Conservation (phyloP, 1,140 invertebrate genomes). For the Probaryconus sp. region DNA sequence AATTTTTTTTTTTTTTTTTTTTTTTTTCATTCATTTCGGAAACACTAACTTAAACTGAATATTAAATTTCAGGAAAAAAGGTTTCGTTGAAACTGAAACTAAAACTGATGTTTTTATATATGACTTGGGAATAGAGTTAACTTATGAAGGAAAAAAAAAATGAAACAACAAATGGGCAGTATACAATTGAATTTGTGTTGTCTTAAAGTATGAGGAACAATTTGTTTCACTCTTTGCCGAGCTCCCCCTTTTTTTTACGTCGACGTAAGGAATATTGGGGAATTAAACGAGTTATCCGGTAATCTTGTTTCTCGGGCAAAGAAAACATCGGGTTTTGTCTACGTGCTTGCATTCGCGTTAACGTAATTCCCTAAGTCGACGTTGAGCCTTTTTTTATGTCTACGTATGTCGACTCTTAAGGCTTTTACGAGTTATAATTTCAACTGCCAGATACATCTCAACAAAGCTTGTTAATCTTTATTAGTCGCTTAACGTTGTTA, state of each 20-base stretch:
- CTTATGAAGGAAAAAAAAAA: background rate
- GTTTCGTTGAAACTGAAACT: too few species aligned
- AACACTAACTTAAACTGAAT: too few species aligned
- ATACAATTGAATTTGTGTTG: conserved; percentile 26
- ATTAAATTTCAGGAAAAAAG: too few species aligned
- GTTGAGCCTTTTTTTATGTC: conserved; percentile 9
- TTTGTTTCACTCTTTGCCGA: conserved; percentile 13
- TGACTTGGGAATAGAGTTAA: background rate
- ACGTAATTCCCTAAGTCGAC: conserved; percentile 27
- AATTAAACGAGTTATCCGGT: conserved; percentile 53
- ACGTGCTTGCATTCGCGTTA: conserved; percentile 55
- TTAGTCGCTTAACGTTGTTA: too few species aligned
- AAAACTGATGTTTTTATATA: too few species aligned
- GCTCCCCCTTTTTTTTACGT: conserved; percentile 9
- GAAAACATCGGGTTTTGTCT: conserved; percentile 52
- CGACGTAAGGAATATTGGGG: conserved; percentile 40
- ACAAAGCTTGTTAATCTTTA: too few species aligned
- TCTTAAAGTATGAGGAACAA: background rate
- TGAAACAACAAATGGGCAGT: background rate
- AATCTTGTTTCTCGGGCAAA: conserved; percentile 48
- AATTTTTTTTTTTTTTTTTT: too few species aligned
- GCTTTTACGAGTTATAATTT: conserved; percentile 42
- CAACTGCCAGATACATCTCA: too few species aligned
- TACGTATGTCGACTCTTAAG: conserved; percentile 21
- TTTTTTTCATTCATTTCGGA: too few species aligned